phyloP scores from a whole-genome alignment of 1,140 invertebrate species.

The Bombus huntii region DNA sequence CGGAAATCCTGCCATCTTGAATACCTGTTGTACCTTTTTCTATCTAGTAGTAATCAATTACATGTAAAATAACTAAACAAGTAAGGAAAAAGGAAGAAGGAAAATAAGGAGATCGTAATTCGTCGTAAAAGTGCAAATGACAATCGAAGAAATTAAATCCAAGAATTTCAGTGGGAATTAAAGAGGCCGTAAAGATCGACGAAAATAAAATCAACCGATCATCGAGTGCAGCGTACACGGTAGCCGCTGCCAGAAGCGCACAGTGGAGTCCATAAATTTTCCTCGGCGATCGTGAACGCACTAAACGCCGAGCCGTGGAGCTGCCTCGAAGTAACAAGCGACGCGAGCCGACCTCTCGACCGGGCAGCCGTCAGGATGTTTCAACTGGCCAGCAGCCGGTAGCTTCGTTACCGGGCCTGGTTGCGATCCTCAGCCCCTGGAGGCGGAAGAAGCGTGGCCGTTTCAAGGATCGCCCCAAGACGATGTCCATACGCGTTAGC shows the following conservation, averaged over 20 bases:
- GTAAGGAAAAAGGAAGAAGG: not conserved
- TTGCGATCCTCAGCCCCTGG: conserved; percentile 67
- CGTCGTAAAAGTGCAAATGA: not conserved
- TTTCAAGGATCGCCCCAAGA: conserved; percentile 50
- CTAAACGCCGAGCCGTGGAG: conserved; percentile 64
- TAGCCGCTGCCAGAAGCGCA: conserved; percentile 13
- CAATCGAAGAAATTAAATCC: not conserved
- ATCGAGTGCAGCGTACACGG: not conserved
- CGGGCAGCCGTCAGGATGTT: conserved; percentile 59
- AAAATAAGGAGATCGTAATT: not conserved
- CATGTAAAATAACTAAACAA: too few species aligned
- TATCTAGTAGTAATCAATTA: not conserved
- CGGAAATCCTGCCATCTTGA: conserved; percentile 50
- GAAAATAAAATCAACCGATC: not conserved
- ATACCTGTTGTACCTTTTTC: conserved; percentile 23
- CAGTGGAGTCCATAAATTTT: conserved; percentile 39
- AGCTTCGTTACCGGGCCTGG: conserved; percentile 65
- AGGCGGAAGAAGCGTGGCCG: conserved; percentile 59
- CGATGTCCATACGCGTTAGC: conserved; percentile 81
- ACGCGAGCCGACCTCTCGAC: conserved; percentile 64
- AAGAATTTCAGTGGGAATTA: too few species aligned
- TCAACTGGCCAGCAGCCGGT: conserved; percentile 55
- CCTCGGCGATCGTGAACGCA: conserved; percentile 32
- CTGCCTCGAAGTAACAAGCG: conserved; percentile 59
- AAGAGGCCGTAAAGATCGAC: not conserved